phyloP scores from a whole-genome alignment of 2,888 invertebrate genomes.

The Drosophila multiciliata region DNA sequence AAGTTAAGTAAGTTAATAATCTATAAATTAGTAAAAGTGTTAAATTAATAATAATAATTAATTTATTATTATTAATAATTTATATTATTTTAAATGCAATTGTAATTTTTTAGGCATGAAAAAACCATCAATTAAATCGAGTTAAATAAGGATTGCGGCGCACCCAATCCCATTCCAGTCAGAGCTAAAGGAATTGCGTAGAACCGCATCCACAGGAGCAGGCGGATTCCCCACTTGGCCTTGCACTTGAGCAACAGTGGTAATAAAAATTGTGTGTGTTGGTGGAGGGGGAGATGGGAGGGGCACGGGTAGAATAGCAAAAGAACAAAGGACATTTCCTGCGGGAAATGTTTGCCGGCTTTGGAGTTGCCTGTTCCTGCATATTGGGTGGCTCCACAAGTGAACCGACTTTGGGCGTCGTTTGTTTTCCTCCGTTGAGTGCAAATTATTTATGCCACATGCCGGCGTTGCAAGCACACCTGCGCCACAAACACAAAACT shows the following conservation, averaged over 20 bases:
- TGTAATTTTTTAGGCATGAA: neutral
- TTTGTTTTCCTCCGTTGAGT: conserved; percentile 69
- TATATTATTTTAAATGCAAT: neutral
- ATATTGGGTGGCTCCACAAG: conserved; percentile 54
- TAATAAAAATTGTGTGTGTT: conserved; percentile 40
- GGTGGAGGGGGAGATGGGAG: rapidly evolving
- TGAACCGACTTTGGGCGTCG: conserved; percentile 58
- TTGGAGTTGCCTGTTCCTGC: neutral
- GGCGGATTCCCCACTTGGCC: conserved; percentile 47
- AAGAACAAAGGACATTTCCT: conserved; percentile 43
- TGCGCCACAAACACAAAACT: conserved; percentile 28
- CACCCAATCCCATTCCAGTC: neutral
- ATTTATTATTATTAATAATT: too few relatives aligned
- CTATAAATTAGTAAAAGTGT: neutral
- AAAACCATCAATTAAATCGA: neutral
- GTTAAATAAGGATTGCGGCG: neutral
- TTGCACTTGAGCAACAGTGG: conserved; percentile 73
- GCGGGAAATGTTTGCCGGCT: conserved; percentile 38
- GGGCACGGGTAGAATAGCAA: conserved; percentile 23
- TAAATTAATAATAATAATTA: neutral
- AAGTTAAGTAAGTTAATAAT: neutral
- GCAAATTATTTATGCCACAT: conserved; percentile 80
- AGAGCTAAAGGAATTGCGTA: conserved; percentile 3
- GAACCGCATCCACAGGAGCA: conserved; percentile 9
- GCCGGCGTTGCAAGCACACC: conserved; percentile 56